Base-by-base conservation (phyloP, 2,113 vertebrate genomes). In the Rhagologus leucostigma region DNA sequence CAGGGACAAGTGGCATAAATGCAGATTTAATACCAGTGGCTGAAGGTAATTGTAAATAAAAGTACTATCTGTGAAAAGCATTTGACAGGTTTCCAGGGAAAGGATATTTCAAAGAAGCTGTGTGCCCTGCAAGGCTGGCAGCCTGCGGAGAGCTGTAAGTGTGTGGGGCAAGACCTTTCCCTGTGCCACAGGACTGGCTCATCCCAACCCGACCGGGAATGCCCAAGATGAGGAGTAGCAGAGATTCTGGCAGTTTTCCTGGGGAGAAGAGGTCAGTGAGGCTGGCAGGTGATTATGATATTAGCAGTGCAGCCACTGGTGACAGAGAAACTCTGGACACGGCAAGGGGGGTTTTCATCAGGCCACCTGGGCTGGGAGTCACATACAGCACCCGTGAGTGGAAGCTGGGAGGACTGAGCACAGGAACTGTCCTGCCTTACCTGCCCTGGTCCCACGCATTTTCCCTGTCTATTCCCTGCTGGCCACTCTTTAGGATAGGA, bases 21-120 rank as follows among this genome's bases (percentile, higher is more conserved):
- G 87, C 37, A 85, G 82, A 91, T 92, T 91, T 94, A 91, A 94
- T 70, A 91, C 63, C 46, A 56, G 21, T 80, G 65, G 70, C 46
- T 93, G 84, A 91, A 95, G 41, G 49, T 82, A 82, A 65, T 46
- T 89, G 60, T 87, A 87, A 92, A 94, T 82, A 91, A 89, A 93
- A 78, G 24, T 33, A 44, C 23, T 65, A 35, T 44, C 62, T 68
- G 32, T 55, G 59, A 53, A 57, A 95, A 67, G 22, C 29, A 41
- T 11, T 70, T 59, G 44, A 49, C 26, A 65, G 23, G 10, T 81
- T 95, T 93, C 55, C 3, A 2, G 29, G 62, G 60, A 20, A 84
- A 57, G n/a, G 62, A 50, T 86, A 65, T 57, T 85, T 80, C 75
- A 67, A 10, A 81, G 75, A 53, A 77, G 19, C 30, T 52, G 17